Conservation (phyloP, 2,113 vertebrate genomes). For the Psittacara wagleri region DNA sequence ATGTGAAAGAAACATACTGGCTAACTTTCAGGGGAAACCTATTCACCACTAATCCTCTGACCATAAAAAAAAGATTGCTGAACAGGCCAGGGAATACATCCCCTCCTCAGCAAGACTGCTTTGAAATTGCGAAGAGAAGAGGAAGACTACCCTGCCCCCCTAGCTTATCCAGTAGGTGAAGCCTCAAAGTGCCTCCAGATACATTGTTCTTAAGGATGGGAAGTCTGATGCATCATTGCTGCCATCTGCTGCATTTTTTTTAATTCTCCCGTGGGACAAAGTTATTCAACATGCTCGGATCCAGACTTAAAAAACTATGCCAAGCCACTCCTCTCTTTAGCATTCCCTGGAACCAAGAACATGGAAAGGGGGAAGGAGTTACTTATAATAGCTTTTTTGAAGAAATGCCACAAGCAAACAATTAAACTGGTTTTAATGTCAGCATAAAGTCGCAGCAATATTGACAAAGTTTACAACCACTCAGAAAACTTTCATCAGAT, state of each 20-base stretch:
- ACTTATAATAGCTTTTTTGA: slow-evolving; percentile 35
- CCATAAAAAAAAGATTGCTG: neutral
- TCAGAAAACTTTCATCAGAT: neutral
- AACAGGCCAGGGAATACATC: neutral
- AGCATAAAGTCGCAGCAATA: neutral
- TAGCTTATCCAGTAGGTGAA: neutral
- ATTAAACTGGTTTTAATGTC: neutral
- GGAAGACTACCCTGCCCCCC: neutral
- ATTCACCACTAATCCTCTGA: neutral
- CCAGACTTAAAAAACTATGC: neutral
- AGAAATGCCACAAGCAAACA: slow-evolving; percentile 22
- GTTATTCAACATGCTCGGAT: slow-evolving; percentile 10
- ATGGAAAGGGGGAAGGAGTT: slow-evolving; percentile 8
- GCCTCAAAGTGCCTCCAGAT: neutral
- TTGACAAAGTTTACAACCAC: neutral
- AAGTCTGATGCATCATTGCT: slow-evolving; percentile 62
- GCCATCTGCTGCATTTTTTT: slow-evolving; percentile 66
- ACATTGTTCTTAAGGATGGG: neutral
- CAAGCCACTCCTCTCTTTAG: slow-evolving; percentile 38
- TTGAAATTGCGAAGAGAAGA: neutral
- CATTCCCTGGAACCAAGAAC: neutral
- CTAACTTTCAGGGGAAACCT: neutral
- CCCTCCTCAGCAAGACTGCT: neutral
- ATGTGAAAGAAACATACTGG: neutral
- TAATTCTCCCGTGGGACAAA: neutral